Evolutionary conservation across 2,888 invertebrate species (phyloP), one percentile per base, ranked within the genome.

Genomic region (Notodonta dromedarius): DNA sequence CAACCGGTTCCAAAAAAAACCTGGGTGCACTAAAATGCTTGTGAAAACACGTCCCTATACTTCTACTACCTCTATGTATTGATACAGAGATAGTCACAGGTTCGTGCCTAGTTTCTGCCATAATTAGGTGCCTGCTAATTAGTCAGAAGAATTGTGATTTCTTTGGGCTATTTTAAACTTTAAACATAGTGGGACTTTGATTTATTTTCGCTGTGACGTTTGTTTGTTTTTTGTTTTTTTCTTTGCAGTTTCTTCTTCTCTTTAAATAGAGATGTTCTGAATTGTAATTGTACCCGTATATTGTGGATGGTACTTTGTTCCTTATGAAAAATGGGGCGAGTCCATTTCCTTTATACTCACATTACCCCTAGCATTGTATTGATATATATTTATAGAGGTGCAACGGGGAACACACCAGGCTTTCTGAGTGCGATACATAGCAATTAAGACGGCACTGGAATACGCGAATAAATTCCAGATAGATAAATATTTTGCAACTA

Each of bases 341-440:
- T 24, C 24, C 24, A 24, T 24, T 24, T 24, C 24, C 24, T 24
- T 24, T 24, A 24, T 24, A 8, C 1, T 12, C 14, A 5, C 35
- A 35, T 4, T 35, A 5, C 35, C 4, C 7, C 35, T 35, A 5
- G 7, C 1, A 3, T 5, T 35, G 35, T 24, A 35, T 5, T 5
- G 35, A 6, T 0, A 35, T 35, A 3, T 35, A 35, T 35, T 35
- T 3, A 35, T 35, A 7, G 35, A n/a, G 46, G 46, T n/a, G 46
- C 5, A 48, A 79, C 67, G 40, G 61, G 5, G 79, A 70, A 69
- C 42, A 7, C 9, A 66, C 6, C 74, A 78, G 58, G 79, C 78
- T 79, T 76, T 78, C 75, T 71, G 71, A 68, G 71, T 67, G 63
- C 67, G 70, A 78, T 75, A 78, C 76, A 76, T 74, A 74, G 72